Base-by-base conservation (phyloP, 2,888 invertebrate species). In the Tyria jacobaeae region DNA sequence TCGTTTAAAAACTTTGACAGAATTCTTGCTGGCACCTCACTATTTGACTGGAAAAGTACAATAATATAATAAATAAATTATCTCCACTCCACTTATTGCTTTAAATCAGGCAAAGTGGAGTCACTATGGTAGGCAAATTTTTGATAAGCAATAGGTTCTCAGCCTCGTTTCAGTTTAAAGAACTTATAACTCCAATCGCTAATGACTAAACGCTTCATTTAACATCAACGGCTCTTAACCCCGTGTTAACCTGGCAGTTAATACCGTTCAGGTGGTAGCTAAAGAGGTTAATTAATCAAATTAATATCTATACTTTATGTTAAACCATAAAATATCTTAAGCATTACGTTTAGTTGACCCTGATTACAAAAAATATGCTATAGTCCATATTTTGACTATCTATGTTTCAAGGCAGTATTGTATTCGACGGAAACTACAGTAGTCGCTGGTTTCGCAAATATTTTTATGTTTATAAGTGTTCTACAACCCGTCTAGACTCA, bases 181-280 rank as follows among this genome's bases (percentile, higher is more conserved):
- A 75, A 69, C 59, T 60, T 34, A 62, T 62, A 56, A 60, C 62
- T 71, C 27, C 15, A 50, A 63, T 68, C 65, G 72, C 64, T 73
- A 66, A 66, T 54, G 50, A 5, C 25, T 47, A 31, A 14, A 50
- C 24, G 57, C 56, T 49, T 39, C 63, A 48, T 49, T 56, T 57
- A 35, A 27, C 24, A 61, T 62, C 52, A 15, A 50, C 48, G 14
- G 71, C 59, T 62, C 75, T 75, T 75, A 75, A 75, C 72, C 66
- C 31, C 7, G 21, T 12, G 54, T 64, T 69, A 69, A 75, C 62
- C 66, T 25, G 31, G 57, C 35, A 24, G 44, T 55, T 55, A 50
- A 52, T 24, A 54, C 21, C 25, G 41, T 2, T 49, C 54, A 54
- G 70, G 35, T 55, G 54, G 51, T 59, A 60, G 21, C 51, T 55